These are phyloP conservation scores for Tachystola acroxantha DNA, from an alignment of 2,888 invertebrate species.

Conservation along the genomic window DNA sequence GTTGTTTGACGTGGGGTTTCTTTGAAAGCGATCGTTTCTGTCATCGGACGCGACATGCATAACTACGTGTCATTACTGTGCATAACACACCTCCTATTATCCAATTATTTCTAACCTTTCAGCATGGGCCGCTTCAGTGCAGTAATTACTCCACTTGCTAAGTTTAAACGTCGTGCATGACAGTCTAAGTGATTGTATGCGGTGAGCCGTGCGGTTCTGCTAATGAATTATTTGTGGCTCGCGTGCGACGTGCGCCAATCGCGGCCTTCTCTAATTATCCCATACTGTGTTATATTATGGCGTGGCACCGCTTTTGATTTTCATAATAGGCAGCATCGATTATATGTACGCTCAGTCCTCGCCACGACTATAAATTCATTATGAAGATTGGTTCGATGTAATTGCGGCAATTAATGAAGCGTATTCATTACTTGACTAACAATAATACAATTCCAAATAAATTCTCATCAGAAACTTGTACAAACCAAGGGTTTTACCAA, in stretches of 20 bases:
- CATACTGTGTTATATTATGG: slow-evolving; percentile 36
- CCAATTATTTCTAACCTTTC: slow-evolving; percentile 77
- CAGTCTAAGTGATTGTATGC: slow-evolving; percentile 72
- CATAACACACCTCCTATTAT: slow-evolving; percentile 64
- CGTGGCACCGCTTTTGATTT: slow-evolving; percentile 29
- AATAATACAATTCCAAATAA: too few relatives aligned
- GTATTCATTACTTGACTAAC: too few relatives aligned
- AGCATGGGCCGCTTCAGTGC: slow-evolving; percentile 32
- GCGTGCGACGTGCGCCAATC: slow-evolving; percentile 65
- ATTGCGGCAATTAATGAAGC: not conserved
- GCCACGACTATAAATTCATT: not conserved
- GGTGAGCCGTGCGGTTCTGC: slow-evolving; percentile 43
- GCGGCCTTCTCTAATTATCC: slow-evolving; percentile 49
- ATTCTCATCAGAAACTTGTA: slow-evolving; percentile 3
- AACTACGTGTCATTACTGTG: slow-evolving; percentile 59
- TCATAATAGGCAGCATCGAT: slow-evolving; percentile 5
- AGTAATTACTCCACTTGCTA: slow-evolving; percentile 41
- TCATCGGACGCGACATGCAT: slow-evolving; percentile 37
- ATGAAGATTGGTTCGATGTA: not conserved
- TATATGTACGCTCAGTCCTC: not conserved
- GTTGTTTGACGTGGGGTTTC: slow-evolving; percentile 1
- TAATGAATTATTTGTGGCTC: slow-evolving; percentile 74
- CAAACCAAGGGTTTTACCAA: slow-evolving; percentile 14
- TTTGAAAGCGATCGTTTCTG: slow-evolving; percentile 10
- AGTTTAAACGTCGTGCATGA: slow-evolving; percentile 68